Conservation (phyloP, 1,140 invertebrate species). For the Listronotus bonariensis region DNA sequence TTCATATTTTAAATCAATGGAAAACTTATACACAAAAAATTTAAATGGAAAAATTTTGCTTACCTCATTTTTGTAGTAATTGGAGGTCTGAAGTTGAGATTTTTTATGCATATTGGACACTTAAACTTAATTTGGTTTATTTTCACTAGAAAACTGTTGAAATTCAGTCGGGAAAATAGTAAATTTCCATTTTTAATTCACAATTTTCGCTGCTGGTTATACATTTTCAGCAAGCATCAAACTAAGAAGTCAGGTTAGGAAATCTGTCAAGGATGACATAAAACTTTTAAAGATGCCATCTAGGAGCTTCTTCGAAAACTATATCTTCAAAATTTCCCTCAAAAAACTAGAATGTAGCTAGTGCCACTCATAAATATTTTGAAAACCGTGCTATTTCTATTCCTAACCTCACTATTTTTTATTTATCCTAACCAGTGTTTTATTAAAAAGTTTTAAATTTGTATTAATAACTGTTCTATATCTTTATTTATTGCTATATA, state of each 20-base stretch:
- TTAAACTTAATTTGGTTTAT: not conserved
- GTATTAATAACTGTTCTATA: not conserved
- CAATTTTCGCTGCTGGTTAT: not conserved
- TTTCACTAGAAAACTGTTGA: not conserved
- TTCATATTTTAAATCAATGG: too few species aligned
- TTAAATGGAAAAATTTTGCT: not conserved
- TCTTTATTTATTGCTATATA: not conserved
- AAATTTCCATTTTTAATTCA: not conserved
- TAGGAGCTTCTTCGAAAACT: too few species aligned
- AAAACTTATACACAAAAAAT: too few species aligned
- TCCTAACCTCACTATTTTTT: too few species aligned
- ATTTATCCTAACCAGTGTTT: not conserved
- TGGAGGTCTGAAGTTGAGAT: conserved; percentile 3
- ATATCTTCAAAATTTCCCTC: too few species aligned
- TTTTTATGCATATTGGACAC: not conserved
- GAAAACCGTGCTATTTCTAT: too few species aligned
- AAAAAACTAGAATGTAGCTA: too few species aligned
- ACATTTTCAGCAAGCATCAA: not conserved
- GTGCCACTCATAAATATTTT: too few species aligned
- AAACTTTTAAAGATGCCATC: not conserved
- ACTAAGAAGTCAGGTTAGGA: not conserved
- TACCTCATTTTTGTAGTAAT: conserved; percentile 11
- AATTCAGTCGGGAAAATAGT: not conserved
- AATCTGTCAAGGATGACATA: not conserved
- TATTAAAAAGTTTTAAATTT: not conserved